phyloP scores from a whole-genome alignment of 2,797 vertebrate genomes.

The Epinephelus awoara region DNA sequence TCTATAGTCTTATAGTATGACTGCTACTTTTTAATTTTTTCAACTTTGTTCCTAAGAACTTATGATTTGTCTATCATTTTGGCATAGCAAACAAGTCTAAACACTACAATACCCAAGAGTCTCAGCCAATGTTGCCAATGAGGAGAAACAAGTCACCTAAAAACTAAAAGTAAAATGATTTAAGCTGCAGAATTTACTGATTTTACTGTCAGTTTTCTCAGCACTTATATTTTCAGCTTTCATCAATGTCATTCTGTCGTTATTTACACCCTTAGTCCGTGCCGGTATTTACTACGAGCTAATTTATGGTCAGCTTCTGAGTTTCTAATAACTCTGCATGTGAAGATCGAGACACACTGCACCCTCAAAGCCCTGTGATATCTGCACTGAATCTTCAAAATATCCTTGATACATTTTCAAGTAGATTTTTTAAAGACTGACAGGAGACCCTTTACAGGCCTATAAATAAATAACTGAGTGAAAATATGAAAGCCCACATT shows the following conservation, averaged over 20 bases:
- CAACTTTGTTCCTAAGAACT: background rate
- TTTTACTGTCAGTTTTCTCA: background rate
- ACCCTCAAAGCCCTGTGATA: background rate
- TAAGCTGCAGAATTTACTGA: background rate
- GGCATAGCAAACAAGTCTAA: background rate
- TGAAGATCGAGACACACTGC: slow-evolving; percentile 2
- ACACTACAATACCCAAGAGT: background rate
- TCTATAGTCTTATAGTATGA: background rate
- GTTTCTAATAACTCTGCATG: background rate
- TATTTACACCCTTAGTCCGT: background rate
- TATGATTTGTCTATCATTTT: background rate
- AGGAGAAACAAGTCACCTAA: background rate
- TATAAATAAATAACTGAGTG: slow-evolving; percentile 50
- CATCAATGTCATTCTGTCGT: background rate
- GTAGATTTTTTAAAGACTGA: slow-evolving; percentile 23
- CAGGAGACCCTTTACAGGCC: background rate
- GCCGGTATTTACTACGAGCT: too few species aligned
- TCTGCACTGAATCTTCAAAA: slow-evolving; percentile 13
- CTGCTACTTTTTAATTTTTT: background rate
- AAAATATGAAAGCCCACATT: slow-evolving; percentile 70
- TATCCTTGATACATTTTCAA: slow-evolving; percentile 20
- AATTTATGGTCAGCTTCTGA: background rate
- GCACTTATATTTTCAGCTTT: background rate
- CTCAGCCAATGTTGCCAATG: background rate
- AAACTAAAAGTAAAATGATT: background rate